phyloP scores from a whole-genome alignment of 2,888 invertebrate genomes.

The Hermaeophaga mercurialis region DNA sequence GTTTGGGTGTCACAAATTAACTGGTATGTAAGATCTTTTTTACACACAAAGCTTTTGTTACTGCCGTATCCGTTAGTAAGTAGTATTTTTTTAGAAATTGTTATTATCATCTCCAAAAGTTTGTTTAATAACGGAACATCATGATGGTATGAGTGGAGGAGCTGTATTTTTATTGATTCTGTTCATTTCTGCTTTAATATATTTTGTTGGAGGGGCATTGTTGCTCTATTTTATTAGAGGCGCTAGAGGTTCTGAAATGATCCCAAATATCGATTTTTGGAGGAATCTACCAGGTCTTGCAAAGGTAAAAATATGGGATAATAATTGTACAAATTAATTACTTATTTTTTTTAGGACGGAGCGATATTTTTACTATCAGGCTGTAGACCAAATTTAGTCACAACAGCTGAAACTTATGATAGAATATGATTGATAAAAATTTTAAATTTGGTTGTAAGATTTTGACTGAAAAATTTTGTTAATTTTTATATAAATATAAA shows the following conservation, averaged over 20 bases:
- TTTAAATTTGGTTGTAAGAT: neutral
- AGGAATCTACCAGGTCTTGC: constrained; percentile 70
- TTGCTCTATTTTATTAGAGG: constrained; percentile 71
- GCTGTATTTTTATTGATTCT: constrained; percentile 69
- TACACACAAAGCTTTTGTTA: no score
- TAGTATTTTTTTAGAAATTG: constrained; percentile 54
- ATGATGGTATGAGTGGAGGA: constrained; percentile 65
- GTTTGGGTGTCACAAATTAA: no score
- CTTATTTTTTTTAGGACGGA: constrained; percentile 65
- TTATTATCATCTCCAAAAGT: constrained; percentile 61
- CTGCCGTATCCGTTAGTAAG: no score
- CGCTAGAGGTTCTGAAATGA: constrained; percentile 72
- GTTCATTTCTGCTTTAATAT: constrained; percentile 63
- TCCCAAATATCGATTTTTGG: constrained; percentile 79
- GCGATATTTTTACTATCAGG: constrained; percentile 65
- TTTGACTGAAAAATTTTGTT: neutral
- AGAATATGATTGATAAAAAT: constrained; percentile 55
- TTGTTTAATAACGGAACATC: constrained; percentile 57
- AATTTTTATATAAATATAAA: no score
- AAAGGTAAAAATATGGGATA: constrained; percentile 62
- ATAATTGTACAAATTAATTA: constrained; percentile 21
- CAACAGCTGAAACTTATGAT: constrained; percentile 58
- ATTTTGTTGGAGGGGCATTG: constrained; percentile 69
- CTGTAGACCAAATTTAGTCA: constrained; percentile 59
- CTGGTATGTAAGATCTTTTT: no score